These are phyloP conservation scores for Drosophila pegasa DNA, from an alignment of 2,888 invertebrate species.

Conservation along the genomic window DNA sequence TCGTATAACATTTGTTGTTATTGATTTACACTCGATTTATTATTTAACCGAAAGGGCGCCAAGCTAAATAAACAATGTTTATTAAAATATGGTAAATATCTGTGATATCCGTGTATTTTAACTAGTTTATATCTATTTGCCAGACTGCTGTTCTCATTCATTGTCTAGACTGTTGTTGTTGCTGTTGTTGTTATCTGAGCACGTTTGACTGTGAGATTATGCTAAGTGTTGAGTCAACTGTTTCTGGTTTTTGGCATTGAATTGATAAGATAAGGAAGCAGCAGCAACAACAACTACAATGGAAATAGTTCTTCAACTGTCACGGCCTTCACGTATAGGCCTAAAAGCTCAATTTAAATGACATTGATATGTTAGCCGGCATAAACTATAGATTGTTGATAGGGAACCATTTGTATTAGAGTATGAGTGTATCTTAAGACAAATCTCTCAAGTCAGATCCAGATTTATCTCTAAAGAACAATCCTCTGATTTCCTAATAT, in stretches of 20 bases:
- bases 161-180: constrained; percentile 1
- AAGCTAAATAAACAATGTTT: constrained; percentile 30
- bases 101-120: neutral
- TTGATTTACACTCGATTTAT: constrained; percentile 40
- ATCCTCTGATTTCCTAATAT: constrained; percentile 25
- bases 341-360: constrained; percentile 10
- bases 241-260: constrained; percentile 19
- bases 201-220: constrained; percentile 40
- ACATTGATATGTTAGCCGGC: constrained; percentile 1
- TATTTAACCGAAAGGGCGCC: constrained; percentile 28
- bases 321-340: constrained; percentile 24
- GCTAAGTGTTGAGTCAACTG: constrained; percentile 16
- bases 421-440: neutral
- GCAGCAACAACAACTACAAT: neutral
- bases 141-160: constrained; percentile 15
- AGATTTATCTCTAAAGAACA: no score
- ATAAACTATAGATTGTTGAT: neutral
- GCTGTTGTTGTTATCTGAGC: constrained; percentile 38
- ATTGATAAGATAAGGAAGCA: constrained; percentile 51
- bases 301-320: neutral
- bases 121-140: constrained; percentile 7
- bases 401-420: neutral
- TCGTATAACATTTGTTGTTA: constrained; percentile 21
- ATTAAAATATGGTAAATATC: constrained; percentile 12
- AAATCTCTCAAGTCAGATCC: neutral